Evolutionary conservation across 2,797 vertebrate species (phyloP), one percentile per base, ranked within the genome.

Genomic region (Merluccius polli): DNA sequence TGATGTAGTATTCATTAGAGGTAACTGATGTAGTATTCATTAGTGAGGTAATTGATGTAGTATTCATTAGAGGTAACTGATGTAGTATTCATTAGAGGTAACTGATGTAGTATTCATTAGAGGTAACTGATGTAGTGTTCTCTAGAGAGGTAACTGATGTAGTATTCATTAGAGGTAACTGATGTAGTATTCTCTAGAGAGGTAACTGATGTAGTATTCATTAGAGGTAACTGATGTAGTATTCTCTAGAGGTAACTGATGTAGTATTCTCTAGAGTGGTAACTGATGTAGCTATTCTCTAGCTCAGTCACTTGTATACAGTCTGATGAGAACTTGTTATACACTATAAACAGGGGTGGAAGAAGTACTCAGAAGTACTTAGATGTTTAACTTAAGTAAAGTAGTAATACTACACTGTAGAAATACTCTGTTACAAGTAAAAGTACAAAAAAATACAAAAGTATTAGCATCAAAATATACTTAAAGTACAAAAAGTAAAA

Each of bases 231-330:
- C n/a, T n/a, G n/a, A n/a, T n/a, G n/a, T n/a, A n/a, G n/a, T n/a
- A n/a, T n/a, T n/a, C n/a, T n/a, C n/a, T n/a, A 98, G 92, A 96
- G 97, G 96, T 96, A 71, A 89, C 71, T 75, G 68, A 52, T 16
- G 16, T 2, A 9, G 21, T 18, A 21, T 48, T n/a, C n/a, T n/a
- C n/a, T 97, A 84, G 96, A 98, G 92, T 95, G 97, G 96, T 96
- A 71, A 89, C 71, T 75, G 68, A 52, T 16, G 16, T 2, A 9
- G 21, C 44, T n/a, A 21, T 48, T 48, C 44, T 48, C 4, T 48
- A 18, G 41, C 7, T 48, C 44, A 48, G 44, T 59, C 52, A 59
- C 18, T n/a, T 52, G 1, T 21, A 59, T 59, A 59, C 21, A 4
- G 52, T 9, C 52, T 59, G 44, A 5, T 48, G 44, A 15, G 1